These are phyloP conservation scores for Gopherus flavomarginatus DNA, from an alignment of 2,113 vertebrate genomes.

Conservation along the genomic window DNA sequence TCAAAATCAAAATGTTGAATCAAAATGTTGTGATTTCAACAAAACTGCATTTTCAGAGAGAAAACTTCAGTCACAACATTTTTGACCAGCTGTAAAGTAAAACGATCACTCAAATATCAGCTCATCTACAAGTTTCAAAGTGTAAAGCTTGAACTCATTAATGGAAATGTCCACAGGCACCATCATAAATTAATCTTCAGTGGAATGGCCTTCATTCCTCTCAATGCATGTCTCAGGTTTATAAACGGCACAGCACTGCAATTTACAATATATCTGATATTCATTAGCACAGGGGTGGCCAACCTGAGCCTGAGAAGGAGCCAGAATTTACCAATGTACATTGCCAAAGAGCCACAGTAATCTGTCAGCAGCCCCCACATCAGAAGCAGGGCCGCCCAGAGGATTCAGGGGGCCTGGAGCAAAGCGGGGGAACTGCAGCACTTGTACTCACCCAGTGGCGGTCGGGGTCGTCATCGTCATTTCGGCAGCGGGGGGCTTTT, in stretches of 20 bases:
- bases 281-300: neutral
- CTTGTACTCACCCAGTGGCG: no score
- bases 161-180: neutral
- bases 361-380: no score
- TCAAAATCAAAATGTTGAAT: neutral
- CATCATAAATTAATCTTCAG: neutral
- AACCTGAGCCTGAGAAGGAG: no score
- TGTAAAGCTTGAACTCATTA: neutral
- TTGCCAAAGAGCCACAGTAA: no score
- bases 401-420: no score
- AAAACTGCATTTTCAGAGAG: neutral
- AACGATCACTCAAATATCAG: neutral
- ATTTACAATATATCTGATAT: neutral
- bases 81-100: neutral
- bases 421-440: no score
- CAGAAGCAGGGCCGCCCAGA: no score
- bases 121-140: neutral
- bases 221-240: neutral
- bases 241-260: neutral
- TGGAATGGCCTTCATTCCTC: neutral
- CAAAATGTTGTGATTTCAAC: neutral
- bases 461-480: no score
- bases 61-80: neutral
- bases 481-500: no score
- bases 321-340: no score